Conservation (phyloP, 1,140 invertebrate genomes). For the Pararge aegeria region DNA sequence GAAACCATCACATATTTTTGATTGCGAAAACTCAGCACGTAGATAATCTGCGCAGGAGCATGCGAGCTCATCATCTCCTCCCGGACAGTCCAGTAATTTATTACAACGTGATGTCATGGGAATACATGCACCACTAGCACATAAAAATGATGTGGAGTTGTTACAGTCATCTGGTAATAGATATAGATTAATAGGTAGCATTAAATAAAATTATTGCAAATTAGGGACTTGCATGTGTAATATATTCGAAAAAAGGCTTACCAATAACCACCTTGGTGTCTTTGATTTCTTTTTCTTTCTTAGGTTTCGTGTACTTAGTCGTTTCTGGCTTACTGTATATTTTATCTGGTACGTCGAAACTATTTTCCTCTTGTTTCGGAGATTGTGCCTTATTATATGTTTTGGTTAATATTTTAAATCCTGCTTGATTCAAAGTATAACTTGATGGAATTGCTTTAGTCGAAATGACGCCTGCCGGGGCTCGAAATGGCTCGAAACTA, state of each 20-base stretch:
- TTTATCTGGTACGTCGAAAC: constrained; percentile 57
- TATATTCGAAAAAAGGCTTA: not conserved
- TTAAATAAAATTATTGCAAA: not conserved
- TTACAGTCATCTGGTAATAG: constrained; percentile 72
- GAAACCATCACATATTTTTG: constrained; percentile 90
- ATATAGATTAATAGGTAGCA: not conserved
- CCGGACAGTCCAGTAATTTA: constrained; percentile 85
- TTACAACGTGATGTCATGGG: constrained; percentile 86
- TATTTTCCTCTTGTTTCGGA: constrained; percentile 72
- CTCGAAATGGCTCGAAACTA: constrained; percentile 58
- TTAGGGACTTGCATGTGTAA: not conserved
- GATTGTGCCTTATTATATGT: constrained; percentile 81
- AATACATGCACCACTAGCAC: constrained; percentile 85
- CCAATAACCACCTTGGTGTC: constrained; percentile 38
- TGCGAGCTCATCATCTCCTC: constrained; percentile 86
- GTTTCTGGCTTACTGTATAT: constrained; percentile 46
- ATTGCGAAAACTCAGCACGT: constrained; percentile 83
- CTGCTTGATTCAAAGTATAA: constrained; percentile 82
- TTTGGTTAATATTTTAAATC: constrained; percentile 84
- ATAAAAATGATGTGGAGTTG: constrained; percentile 78
- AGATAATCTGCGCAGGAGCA: constrained; percentile 90
- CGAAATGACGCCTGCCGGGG: constrained; percentile 76
- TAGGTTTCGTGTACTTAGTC: constrained; percentile 36
- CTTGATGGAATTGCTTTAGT: constrained; percentile 80
- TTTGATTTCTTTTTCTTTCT: constrained; percentile 50